Evolutionary conservation across 2,888 invertebrate species (phyloP).

Genomic region (Lordiphosa fenestrarum): DNA sequence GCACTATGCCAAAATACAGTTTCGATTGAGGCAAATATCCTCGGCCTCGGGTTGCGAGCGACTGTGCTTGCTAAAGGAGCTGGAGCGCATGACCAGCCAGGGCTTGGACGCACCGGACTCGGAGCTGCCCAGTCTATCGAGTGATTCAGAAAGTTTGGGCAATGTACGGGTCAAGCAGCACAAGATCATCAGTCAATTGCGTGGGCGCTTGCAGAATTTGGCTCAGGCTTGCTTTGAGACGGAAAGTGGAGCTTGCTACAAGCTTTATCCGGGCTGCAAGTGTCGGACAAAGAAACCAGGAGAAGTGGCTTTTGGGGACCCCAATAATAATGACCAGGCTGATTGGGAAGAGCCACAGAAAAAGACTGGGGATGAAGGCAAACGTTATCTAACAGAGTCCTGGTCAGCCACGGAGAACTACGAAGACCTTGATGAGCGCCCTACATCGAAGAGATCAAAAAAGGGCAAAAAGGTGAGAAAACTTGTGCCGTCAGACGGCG

Average conservation of each 20-base stretch:
- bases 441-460: slow-evolving; percentile 1
- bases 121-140: slow-evolving; percentile 51
- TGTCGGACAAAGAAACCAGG: no score
- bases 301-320: not conserved
- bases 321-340: slow-evolving; percentile 2
- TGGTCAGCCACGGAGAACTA: slow-evolving; percentile 8
- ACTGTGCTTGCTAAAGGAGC: slow-evolving; percentile 50
- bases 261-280: not conserved
- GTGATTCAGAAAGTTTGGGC: slow-evolving; percentile 56
- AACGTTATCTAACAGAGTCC: slow-evolving; percentile 8
- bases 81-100: slow-evolving; percentile 54
- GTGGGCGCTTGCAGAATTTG: slow-evolving; percentile 48
- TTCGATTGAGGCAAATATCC: slow-evolving; percentile 69
- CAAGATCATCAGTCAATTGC: slow-evolving; percentile 50
- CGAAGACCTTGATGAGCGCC: not conserved
- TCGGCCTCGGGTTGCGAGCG: slow-evolving; percentile 53
- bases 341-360: not conserved
- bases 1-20: slow-evolving; percentile 74
- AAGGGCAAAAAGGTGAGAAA: not conserved
- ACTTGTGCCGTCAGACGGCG: not conserved
- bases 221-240: slow-evolving; percentile 16
- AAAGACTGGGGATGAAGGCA: not conserved
- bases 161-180: slow-evolving; percentile 57
- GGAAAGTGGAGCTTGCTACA: slow-evolving; percentile 11
- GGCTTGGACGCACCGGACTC: slow-evolving; percentile 34